Evolutionary conservation across 2,888 invertebrate genomes (phyloP), one percentile per base, ranked within the genome.

Genomic region (Lycia hirtaria): DNA sequence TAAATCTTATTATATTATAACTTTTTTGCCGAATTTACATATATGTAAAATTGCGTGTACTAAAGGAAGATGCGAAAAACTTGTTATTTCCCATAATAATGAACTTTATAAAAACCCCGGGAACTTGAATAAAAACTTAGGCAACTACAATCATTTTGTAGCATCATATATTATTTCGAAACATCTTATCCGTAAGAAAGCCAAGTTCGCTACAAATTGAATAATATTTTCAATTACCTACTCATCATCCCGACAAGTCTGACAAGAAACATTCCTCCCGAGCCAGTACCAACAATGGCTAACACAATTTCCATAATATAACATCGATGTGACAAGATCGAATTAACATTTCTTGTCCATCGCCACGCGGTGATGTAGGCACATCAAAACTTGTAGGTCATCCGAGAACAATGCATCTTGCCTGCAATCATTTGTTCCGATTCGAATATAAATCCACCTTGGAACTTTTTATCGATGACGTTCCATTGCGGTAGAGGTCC

Each of bases 261-360:
- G 57, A 73, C 67, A 69, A 56, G 62, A 45, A 69, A 75, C 64
- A 70, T 71, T 60, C 56, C 67, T 64, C 60, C 19, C 30, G 56
- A 63, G 62, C 54, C 57, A 33, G 48, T 57, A 58, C 47, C 54
- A 71, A 78, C 78, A 75, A 79, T 76, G 58, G 71, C 59, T 62
- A 70, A 71, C 59, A 69, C 66, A 51, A 80, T 78, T 75, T 80
- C 75, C 75, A 78, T 81, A 80, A 68, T 73, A 73, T 66, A 72
- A 83, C 78, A 78, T 76, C 65, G 68, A 78, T 80, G 78, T 78
- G 81, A 85, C 83, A 80, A 73, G 83, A 85, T 78, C 73, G 78
- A 85, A 88, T 88, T 85, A 88, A 79, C 82, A 84, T 87, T 84
- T 83, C 75, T 68, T 78, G 76, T 81, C 74, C 71, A 73, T 68